These are phyloP conservation scores for Phrynocephalus guinanensis DNA, from an alignment of 2,797 vertebrate genomes.

Conservation along the genomic window DNA sequence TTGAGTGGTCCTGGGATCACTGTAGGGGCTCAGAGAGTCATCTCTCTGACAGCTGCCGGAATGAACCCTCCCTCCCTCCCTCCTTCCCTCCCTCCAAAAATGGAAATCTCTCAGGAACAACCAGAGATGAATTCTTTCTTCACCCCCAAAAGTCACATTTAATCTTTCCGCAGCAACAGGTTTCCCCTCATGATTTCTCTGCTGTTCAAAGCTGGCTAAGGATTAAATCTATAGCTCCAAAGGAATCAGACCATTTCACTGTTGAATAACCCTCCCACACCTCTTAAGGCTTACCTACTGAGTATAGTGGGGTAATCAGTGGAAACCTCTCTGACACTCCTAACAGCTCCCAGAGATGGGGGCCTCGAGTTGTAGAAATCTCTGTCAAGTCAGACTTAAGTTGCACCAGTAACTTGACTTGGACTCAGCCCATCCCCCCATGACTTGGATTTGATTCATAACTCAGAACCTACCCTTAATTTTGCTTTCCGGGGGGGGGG, in stretches of 20 bases:
- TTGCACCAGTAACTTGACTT: too few species aligned
- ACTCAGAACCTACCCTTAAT: too few species aligned
- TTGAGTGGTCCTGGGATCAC: slow-evolving; percentile 28
- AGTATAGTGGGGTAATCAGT: too few species aligned
- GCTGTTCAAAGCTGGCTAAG: background rate
- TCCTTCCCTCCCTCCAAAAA: background rate
- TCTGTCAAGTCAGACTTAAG: too few species aligned
- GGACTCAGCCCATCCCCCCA: too few species aligned
- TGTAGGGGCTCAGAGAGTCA: background rate
- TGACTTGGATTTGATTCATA: too few species aligned
- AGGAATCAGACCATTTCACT: background rate
- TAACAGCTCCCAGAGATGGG: too few species aligned
- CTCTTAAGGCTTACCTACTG: background rate
- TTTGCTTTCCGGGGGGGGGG: too few species aligned
- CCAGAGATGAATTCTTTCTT: slow-evolving; percentile 13
- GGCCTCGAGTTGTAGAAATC: too few species aligned
- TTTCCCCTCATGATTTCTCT: background rate
- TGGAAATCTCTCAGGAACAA: slow-evolving; percentile 12
- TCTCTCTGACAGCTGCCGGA: slow-evolving; percentile 1
- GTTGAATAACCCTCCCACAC: background rate
- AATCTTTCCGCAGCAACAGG: background rate
- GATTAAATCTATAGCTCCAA: too few species aligned
- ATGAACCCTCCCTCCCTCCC: background rate
- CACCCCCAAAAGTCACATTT: background rate
- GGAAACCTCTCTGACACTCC: too few species aligned